Percentiles rank a stretch among this genome's conserved stretches.
phyloP scores from a whole-genome alignment of 2,888 invertebrate species.

The Drosophila nr. perissopoda region DNA sequence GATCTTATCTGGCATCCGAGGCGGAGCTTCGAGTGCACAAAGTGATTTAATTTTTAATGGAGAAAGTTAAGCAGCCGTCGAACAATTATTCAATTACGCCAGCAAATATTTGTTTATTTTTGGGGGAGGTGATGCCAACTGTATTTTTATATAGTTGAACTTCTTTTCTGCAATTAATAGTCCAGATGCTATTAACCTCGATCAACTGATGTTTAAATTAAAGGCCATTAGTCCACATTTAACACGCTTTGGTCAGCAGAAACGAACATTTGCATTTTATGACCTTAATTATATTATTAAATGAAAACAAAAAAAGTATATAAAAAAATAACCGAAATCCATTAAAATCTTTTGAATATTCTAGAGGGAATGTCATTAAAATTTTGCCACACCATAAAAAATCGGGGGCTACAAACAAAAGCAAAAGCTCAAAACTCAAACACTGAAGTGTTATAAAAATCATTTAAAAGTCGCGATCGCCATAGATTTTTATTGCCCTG shows the following conservation, averaged over 20 bases:
- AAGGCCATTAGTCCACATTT: slow-evolving; percentile 70
- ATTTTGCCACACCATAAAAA: slow-evolving; percentile 76
- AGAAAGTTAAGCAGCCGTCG: slow-evolving; percentile 62
- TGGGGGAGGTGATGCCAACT: neutral
- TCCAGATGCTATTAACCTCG: slow-evolving; percentile 24
- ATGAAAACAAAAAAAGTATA: slow-evolving; percentile 17
- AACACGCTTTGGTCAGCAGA: slow-evolving; percentile 57
- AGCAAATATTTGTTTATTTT: neutral
- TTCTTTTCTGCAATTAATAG: slow-evolving; percentile 36
- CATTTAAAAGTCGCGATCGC: slow-evolving; percentile 64
- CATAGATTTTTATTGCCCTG: slow-evolving; percentile 41
- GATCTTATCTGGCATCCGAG: slow-evolving; percentile 49
- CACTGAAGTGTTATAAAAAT: slow-evolving; percentile 77
- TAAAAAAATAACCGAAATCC: slow-evolving; percentile 37
- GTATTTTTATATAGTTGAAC: slow-evolving; percentile 12
- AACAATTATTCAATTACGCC: slow-evolving; percentile 69
- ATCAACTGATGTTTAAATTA: slow-evolving; percentile 53
- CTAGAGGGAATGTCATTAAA: slow-evolving; percentile 64
- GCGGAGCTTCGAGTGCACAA: slow-evolving; percentile 61
- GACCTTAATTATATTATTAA: slow-evolving; percentile 61
- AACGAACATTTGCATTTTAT: slow-evolving; percentile 49
- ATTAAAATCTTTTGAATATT: slow-evolving; percentile 72
- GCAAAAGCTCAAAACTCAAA: slow-evolving; percentile 21
- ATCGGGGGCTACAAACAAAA: slow-evolving; percentile 34
- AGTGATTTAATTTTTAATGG: slow-evolving; percentile 76